These are phyloP conservation scores for Epicampocera succincta DNA, from an alignment of 2,888 invertebrate genomes.

Conservation along the genomic window DNA sequence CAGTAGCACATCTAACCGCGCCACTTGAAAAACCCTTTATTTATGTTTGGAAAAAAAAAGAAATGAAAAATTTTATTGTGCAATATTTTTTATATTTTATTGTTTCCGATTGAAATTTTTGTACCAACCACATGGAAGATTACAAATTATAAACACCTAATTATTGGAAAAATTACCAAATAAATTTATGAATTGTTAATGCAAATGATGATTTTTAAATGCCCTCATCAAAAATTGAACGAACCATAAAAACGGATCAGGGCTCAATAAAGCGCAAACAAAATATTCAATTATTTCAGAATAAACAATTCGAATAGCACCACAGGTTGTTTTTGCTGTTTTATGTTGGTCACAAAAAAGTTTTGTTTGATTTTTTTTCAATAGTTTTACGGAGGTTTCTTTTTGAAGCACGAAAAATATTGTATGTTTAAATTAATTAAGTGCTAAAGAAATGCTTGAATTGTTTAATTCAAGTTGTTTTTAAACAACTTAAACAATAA, in stretches of 20 bases:
- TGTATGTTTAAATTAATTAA: conserved; percentile 56
- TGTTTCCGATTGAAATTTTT: background rate
- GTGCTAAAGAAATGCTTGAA: conserved; percentile 47
- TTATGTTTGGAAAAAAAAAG: no score
- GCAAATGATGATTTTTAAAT: conserved; percentile 11
- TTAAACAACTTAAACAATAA: conserved; percentile 35
- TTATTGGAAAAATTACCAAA: conserved; percentile 11
- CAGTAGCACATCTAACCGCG: no score
- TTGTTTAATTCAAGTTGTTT: conserved; percentile 28
- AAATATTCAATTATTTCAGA: conserved; percentile 10
- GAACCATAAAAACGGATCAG: conserved; percentile 45
- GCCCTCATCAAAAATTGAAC: conserved; percentile 40
- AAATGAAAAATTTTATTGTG: background rate
- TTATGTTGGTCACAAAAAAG: conserved; percentile 11
- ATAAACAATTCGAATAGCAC: conserved; percentile 36
- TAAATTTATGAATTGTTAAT: background rate
- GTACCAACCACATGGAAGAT: conserved; percentile 2
- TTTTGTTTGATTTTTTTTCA: background rate
- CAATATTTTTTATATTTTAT: background rate
- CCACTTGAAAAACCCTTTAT: no score
- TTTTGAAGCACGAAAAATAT: conserved; percentile 22
- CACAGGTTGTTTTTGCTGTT: no score
- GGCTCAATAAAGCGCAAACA: conserved; percentile 15
- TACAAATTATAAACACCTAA: conserved; percentile 39
- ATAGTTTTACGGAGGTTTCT: conserved; percentile 4